phyloP scores from a whole-genome alignment of 2,797 vertebrate genomes.

The Hapalemur alaotrensis region DNA sequence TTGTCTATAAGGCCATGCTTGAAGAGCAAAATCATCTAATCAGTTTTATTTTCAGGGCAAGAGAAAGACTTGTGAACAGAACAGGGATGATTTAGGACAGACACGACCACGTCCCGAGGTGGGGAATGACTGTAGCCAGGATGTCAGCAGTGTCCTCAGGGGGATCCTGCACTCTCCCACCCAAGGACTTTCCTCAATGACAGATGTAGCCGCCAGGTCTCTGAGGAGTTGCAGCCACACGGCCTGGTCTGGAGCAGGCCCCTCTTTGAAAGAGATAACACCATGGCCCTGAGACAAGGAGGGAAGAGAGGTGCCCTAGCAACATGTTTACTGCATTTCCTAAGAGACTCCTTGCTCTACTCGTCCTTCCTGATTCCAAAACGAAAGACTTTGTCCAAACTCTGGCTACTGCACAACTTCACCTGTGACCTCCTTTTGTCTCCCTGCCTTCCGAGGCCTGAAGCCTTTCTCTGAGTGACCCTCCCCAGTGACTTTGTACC shows the following conservation, averaged over 20 bases:
- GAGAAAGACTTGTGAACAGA: slow-evolving; percentile 49
- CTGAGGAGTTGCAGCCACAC: background rate
- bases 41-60: slow-evolving; percentile 62
- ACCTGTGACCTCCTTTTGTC: background rate
- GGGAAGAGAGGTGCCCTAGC: background rate
- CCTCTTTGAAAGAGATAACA: background rate
- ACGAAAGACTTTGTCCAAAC: background rate
- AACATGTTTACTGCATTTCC: background rate
- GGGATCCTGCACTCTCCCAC: slow-evolving; percentile 38
- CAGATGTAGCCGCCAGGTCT: background rate
- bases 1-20: background rate
- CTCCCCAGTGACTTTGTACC: background rate
- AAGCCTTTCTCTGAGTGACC: background rate
- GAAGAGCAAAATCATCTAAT: background rate
- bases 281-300: background rate
- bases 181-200: background rate
- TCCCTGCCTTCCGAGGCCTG: background rate
- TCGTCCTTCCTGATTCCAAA: background rate
- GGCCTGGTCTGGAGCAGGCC: background rate
- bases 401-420: background rate
- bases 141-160: slow-evolving; percentile 46
- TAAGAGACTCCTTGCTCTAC: background rate
- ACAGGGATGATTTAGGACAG: slow-evolving; percentile 66
- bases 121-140: slow-evolving; percentile 62
- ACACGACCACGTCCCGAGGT: slow-evolving; percentile 10